Evolutionary conservation across 2,797 vertebrate species (phyloP).

Genomic region (Dryobates pubescens): DNA sequence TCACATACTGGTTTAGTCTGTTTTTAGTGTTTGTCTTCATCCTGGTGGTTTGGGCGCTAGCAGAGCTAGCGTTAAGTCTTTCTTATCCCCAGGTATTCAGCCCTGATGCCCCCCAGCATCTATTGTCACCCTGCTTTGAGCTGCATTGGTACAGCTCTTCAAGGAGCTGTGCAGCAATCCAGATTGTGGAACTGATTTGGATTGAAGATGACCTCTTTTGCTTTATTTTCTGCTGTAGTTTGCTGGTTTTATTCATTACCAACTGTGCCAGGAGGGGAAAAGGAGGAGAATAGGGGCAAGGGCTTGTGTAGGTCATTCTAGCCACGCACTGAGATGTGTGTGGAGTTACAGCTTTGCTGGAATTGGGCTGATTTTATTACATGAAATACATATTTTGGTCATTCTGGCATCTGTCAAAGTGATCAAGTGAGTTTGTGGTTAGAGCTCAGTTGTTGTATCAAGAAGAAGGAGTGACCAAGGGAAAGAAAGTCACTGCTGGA

Average conservation of each 20-base stretch:
- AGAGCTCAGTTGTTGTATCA: neutral
- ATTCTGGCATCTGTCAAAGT: neutral
- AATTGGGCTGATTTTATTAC: neutral
- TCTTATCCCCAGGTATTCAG: neutral
- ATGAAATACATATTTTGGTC: neutral
- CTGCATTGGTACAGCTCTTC: neutral
- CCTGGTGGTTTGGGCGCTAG: rapidly evolving
- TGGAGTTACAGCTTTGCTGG: neutral
- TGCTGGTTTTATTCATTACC: neutral
- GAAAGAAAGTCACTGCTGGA: neutral
- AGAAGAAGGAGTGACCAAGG: neutral
- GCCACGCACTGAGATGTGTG: rapidly evolving
- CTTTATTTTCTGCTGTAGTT: neutral
- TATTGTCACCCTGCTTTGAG: rapidly evolving
- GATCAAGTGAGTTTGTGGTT: neutral
- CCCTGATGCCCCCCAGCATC: neutral
- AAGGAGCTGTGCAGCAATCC: rapidly evolving
- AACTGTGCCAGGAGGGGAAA: neutral
- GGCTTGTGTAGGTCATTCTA: neutral
- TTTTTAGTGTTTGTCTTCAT: neutral
- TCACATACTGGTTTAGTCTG: neutral
- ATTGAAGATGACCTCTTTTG: neutral
- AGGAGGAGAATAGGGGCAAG: neutral
- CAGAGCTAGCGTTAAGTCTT: neutral
- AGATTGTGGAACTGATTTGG: neutral